Conservation (phyloP, 2,797 vertebrate genomes). For the Tokudaia tokunoshimensis region DNA sequence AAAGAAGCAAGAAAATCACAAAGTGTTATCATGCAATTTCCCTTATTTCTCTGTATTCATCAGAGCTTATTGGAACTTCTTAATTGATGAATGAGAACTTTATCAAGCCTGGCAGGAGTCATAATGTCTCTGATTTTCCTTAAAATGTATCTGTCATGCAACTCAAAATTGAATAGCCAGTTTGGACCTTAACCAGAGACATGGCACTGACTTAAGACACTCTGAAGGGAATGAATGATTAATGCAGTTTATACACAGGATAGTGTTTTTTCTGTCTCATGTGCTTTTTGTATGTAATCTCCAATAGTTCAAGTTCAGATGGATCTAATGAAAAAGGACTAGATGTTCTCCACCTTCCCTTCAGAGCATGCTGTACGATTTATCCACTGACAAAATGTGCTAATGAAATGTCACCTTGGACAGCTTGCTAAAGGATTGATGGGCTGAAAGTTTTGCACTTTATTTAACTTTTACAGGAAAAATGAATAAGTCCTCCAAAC, state of each 20-base stretch:
- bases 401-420: slow-evolving; percentile 97
- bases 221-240: slow-evolving; percentile 92
- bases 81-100: slow-evolving; percentile 96
- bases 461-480: slow-evolving; percentile 93
- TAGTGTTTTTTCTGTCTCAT: slow-evolving; percentile 87
- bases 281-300: slow-evolving; percentile 91
- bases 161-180: slow-evolving; percentile 90
- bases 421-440: slow-evolving; percentile 94
- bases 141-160: slow-evolving; percentile 92
- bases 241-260: slow-evolving; percentile 92
- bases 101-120: slow-evolving; percentile 93
- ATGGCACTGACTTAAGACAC: slow-evolving; percentile 87
- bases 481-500: slow-evolving; percentile 90
- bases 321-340: slow-evolving; percentile 94
- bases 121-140: slow-evolving; percentile 94
- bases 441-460: slow-evolving; percentile 93
- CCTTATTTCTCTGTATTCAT: slow-evolving; percentile 90
- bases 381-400: slow-evolving; percentile 95
- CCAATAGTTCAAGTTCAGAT: slow-evolving; percentile 89
- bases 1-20: neutral
- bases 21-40: slow-evolving; percentile 74
- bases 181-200: slow-evolving; percentile 88
- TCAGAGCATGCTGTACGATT: slow-evolving; percentile 91
- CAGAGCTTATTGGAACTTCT: slow-evolving; percentile 90
- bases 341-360: slow-evolving; percentile 90